phyloP scores from a whole-genome alignment of 2,888 invertebrate species.

The Ectemnius lituratus region DNA sequence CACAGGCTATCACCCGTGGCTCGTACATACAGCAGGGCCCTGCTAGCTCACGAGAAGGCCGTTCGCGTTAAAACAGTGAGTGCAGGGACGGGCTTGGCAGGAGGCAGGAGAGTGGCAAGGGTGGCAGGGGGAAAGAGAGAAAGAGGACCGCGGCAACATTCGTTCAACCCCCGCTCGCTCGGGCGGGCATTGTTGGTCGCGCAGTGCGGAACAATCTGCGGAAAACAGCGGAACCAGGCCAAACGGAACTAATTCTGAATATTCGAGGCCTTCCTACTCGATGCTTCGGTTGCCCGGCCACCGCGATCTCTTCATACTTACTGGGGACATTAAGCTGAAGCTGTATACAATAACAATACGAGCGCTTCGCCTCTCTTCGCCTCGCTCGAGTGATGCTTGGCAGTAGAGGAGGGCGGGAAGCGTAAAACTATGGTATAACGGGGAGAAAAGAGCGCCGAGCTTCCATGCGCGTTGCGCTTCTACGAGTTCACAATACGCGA shows the following conservation, averaged over 20 bases:
- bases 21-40: not conserved
- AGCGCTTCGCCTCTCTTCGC: no score
- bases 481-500: slow-evolving; percentile 44
- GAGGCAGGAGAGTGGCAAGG: no score
- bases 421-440: not conserved
- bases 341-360: no score
- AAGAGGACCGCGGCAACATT: not conserved
- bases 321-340: not conserved
- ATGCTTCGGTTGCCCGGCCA: no score
- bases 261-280: not conserved
- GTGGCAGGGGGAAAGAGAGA: no score
- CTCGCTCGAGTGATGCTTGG: no score
- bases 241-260: slow-evolving; percentile 2
- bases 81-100: no score
- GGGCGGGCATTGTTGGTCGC: slow-evolving; percentile 3
- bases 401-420: no score
- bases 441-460: slow-evolving; percentile 42
- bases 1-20: slow-evolving; percentile 10
- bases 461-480: slow-evolving; percentile 42
- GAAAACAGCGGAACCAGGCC: slow-evolving; percentile 6
- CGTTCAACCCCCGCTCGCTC: not conserved
- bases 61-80: no score
- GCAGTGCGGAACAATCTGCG: slow-evolving; percentile 2
- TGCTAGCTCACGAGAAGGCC: no score
- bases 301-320: not conserved